phyloP scores from a whole-genome alignment of 2,113 vertebrate genomes.

The Oplegnathus fasciatus region DNA sequence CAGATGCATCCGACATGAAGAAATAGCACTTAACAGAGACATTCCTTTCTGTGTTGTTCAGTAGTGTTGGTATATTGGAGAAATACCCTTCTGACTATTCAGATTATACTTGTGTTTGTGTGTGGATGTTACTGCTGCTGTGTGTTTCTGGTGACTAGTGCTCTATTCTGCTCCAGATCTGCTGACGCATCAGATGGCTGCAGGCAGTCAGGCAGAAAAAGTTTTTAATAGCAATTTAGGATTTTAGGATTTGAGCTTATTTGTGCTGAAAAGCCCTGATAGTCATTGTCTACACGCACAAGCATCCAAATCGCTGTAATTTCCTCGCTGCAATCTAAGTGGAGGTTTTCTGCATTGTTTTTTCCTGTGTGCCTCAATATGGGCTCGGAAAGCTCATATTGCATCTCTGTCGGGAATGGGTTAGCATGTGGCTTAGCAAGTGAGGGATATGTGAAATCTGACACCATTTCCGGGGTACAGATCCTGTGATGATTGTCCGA shows the following conservation, averaged over 20 bases:
- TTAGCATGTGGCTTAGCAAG: constrained; percentile 70
- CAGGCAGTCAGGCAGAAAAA: constrained; percentile 48
- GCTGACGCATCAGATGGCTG: constrained; percentile 57
- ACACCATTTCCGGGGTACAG: constrained; percentile 72
- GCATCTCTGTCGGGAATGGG: constrained; percentile 66
- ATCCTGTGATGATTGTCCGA: constrained; percentile 65
- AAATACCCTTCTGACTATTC: not conserved
- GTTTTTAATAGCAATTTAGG: constrained; percentile 53
- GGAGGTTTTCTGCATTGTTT: constrained; percentile 9
- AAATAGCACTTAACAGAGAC: not conserved
- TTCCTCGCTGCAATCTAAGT: constrained; percentile 15
- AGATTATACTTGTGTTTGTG: not conserved
- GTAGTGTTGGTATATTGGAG: not conserved
- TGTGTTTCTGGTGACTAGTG: constrained; percentile 1
- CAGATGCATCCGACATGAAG: not conserved
- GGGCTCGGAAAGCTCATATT: constrained; percentile 57
- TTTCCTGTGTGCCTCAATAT: constrained; percentile 33
- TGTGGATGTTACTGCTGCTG: not conserved
- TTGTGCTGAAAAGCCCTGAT: constrained; percentile 26
- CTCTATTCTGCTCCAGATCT: constrained; percentile 53
- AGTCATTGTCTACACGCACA: not conserved
- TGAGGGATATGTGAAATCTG: constrained; percentile 75
- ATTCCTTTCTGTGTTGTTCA: not conserved
- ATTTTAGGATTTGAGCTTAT: constrained; percentile 40
- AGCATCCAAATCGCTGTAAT: not conserved